Evolutionary conservation across 2,797 vertebrate genomes (phyloP), one percentile per base, ranked within the genome.

Genomic region (Martes flavigula): DNA sequence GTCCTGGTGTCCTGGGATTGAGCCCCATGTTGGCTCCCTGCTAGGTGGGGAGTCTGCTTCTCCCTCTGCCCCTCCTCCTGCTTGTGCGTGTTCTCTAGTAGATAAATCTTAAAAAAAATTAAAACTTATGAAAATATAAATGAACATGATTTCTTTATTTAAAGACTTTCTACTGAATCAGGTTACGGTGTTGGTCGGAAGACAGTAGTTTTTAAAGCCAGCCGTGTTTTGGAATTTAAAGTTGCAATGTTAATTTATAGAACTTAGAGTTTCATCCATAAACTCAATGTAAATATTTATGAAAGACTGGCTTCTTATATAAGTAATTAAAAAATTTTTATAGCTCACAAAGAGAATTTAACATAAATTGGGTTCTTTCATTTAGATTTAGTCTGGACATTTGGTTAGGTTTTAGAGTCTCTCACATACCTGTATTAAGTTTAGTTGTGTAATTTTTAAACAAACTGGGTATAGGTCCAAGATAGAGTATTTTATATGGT

Each of bases 191-290:
- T 15, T 51, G 30, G 64, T 89, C 66, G 89, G 46, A 82, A 64
- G 38, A 48, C 40, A 58, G 15, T 54, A 81, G 32, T 66, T 21
- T 82, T 95, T 86, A 82, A 58, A 91, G 40, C 11, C 15, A 90
- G 43, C n/a, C 25, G 30, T 62, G 12, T 72, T 96, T 97, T 84
- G 7, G n/a, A 95, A 81, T 81, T 95, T 92, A 60, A 91, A 78
- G n/a, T 77, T 93, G 32, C 62, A 97, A 82, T 93, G 90, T 72
- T 92, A 90, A 62, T 70, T 82, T 91, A 58, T 73, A 92, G 73
- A 86, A 89, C 46, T 73, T 70, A 84, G 92, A 25, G 8, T 48
- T 82, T 90, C 51, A 84, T 21, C 43, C 46, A 17, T 51, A 88
- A 88, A 73, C 25, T 54, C 87, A 58, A 40, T 35, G 51, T 68